phyloP scores from a whole-genome alignment of 2,888 invertebrate species.

The Drosophila anomalata region DNA sequence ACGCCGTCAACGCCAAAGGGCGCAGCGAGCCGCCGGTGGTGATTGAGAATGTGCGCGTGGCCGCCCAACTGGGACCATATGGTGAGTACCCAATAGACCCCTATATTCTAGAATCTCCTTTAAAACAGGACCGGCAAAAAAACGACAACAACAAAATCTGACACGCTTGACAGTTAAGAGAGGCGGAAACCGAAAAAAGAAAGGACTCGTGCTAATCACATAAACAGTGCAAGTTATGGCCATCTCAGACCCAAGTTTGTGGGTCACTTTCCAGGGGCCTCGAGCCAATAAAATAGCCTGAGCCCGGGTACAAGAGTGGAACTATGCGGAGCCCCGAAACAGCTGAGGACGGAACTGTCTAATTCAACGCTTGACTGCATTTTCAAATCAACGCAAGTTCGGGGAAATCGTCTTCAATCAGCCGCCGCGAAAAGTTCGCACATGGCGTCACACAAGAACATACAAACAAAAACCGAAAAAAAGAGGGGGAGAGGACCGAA shows the following conservation, averaged over 20 bases:
- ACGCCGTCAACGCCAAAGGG: conserved; percentile 92
- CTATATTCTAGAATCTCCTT: neutral
- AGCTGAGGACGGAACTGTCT: conserved; percentile 61
- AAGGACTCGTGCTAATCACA: conserved; percentile 43
- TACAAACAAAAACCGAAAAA: conserved; percentile 15
- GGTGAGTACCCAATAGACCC: conserved; percentile 73
- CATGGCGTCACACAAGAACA: conserved; percentile 40
- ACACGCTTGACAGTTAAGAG: conserved; percentile 9
- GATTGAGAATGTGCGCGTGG: conserved; percentile 85
- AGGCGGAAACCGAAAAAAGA: conserved; percentile 13
- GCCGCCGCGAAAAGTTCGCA: conserved; percentile 66
- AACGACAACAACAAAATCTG: conserved; percentile 1
- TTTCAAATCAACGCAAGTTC: conserved; percentile 77
- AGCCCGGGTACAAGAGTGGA: conserved; percentile 10
- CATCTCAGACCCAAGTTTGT: conserved; percentile 32
- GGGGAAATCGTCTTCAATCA: conserved; percentile 76
- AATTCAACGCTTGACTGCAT: conserved; percentile 76
- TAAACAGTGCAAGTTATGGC: conserved; percentile 54
- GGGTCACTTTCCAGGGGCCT: conserved; percentile 31
- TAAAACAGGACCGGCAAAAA: neutral
- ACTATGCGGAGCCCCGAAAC: conserved; percentile 16
- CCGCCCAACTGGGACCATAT: conserved; percentile 84
- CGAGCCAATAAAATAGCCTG: conserved; percentile 54
- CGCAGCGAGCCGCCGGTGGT: conserved; percentile 90
- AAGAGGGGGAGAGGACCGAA: conserved; percentile 3